These are phyloP conservation scores for Xestia c-nigrum DNA, from an alignment of 2,888 invertebrate species.

Conservation along the genomic window DNA sequence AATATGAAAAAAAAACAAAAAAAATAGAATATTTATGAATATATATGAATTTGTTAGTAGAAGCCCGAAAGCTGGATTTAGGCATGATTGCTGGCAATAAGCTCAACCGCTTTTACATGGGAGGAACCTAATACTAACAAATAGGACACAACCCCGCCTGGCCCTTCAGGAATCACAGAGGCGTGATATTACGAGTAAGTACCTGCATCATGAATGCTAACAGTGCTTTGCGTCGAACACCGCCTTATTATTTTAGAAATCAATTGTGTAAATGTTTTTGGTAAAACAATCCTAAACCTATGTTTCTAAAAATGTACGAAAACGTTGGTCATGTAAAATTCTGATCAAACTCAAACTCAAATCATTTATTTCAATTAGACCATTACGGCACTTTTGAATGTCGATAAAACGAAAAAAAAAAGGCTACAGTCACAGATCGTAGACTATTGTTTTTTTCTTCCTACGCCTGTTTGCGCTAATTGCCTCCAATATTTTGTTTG, in stretches of 20 bases:
- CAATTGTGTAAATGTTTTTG: not conserved
- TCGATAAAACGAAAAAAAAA: no score
- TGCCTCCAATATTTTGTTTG: slow-evolving; percentile 67
- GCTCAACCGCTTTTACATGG: not conserved
- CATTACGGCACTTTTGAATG: no score
- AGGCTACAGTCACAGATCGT: no score
- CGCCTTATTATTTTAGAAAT: no score
- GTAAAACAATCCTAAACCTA: not conserved
- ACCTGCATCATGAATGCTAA: no score
- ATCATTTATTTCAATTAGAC: no score
- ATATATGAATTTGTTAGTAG: not conserved
- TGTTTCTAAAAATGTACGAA: not conserved
- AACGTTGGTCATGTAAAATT: not conserved
- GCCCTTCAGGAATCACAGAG: not conserved
- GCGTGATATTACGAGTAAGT: no score
- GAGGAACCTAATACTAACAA: not conserved
- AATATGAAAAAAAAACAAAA: no score
- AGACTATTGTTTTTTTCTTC: slow-evolving; percentile 62
- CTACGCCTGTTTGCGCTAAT: slow-evolving; percentile 72
- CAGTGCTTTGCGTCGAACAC: no score
- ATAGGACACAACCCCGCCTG: not conserved
- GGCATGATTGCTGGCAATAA: not conserved
- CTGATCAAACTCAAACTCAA: no score
- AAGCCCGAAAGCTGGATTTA: not conserved
- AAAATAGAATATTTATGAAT: no score